phyloP scores from a whole-genome alignment of 2,888 invertebrate species.

The Ephialtes manifestator region DNA sequence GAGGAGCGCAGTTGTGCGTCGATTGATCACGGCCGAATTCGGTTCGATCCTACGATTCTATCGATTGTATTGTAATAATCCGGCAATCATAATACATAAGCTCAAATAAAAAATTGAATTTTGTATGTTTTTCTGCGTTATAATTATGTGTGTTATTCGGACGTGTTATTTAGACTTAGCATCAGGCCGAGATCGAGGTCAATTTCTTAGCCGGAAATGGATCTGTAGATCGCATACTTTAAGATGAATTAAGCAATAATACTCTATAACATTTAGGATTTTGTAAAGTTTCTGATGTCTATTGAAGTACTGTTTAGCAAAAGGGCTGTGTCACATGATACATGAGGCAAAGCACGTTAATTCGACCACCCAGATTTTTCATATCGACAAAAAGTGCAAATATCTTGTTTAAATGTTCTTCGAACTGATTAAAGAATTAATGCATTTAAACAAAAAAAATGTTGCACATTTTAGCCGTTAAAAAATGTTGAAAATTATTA shows the following conservation, averaged over 20 bases:
- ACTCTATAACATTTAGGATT: constrained; percentile 26
- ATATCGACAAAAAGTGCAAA: too few relatives aligned
- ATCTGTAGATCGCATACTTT: background rate
- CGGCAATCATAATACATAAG: too few relatives aligned
- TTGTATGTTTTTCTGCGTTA: too few relatives aligned
- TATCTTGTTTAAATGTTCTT: too few relatives aligned
- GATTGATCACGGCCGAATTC: too few relatives aligned
- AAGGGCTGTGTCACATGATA: constrained; percentile 44
- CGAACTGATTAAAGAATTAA: too few relatives aligned
- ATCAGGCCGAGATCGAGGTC: background rate
- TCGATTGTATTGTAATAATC: too few relatives aligned
- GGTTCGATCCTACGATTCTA: too few relatives aligned
- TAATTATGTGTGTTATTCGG: background rate
- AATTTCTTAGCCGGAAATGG: background rate
- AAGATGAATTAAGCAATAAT: constrained; percentile 48
- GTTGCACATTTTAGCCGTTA: background rate
- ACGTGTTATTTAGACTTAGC: background rate
- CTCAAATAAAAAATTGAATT: too few relatives aligned
- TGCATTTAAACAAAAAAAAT: too few relatives aligned
- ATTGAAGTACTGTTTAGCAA: background rate
- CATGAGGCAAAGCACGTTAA: background rate
- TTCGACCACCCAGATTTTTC: too few relatives aligned
- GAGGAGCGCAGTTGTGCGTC: too few relatives aligned
- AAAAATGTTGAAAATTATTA: background rate
- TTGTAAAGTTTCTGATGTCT: constrained; percentile 26